phyloP scores from a whole-genome alignment of 2,113 vertebrate species.

The Mus pahari region DNA sequence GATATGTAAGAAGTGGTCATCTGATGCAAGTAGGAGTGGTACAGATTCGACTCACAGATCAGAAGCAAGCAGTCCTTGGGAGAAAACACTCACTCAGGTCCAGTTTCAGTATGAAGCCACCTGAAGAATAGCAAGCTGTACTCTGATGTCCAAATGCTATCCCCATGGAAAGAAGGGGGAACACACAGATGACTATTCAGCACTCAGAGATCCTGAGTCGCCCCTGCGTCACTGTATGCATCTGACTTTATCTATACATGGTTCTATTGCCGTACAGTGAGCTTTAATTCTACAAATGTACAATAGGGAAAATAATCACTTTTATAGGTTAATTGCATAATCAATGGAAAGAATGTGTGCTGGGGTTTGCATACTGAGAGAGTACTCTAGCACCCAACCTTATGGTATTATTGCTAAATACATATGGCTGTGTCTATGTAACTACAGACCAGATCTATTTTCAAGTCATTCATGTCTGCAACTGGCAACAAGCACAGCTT shows the following conservation, averaged over 20 bases:
- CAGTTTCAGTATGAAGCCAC: background rate
- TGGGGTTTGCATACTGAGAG: background rate
- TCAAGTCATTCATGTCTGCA: background rate
- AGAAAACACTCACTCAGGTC: background rate
- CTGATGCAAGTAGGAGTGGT: background rate
- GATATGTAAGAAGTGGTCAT: background rate
- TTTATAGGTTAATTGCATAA: background rate
- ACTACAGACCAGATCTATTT: background rate
- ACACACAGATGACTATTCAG: too few species aligned
- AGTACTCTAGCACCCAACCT: background rate
- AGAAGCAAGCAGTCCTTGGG: background rate
- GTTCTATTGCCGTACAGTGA: background rate
- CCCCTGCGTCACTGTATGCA: background rate
- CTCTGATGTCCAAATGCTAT: too few species aligned
- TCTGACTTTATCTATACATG: background rate
- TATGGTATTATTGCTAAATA: background rate
- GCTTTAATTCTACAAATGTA: background rate
- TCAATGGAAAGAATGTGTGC: background rate
- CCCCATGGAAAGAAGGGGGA: background rate
- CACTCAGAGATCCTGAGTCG: background rate
- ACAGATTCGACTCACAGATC: fast-evolving
- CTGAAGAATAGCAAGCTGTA: background rate
- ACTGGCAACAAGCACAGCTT: background rate
- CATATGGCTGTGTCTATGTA: background rate
- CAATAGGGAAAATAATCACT: background rate